Conservation (phyloP, 2,888 invertebrate species). For the Drosophila buzzatii region DNA sequence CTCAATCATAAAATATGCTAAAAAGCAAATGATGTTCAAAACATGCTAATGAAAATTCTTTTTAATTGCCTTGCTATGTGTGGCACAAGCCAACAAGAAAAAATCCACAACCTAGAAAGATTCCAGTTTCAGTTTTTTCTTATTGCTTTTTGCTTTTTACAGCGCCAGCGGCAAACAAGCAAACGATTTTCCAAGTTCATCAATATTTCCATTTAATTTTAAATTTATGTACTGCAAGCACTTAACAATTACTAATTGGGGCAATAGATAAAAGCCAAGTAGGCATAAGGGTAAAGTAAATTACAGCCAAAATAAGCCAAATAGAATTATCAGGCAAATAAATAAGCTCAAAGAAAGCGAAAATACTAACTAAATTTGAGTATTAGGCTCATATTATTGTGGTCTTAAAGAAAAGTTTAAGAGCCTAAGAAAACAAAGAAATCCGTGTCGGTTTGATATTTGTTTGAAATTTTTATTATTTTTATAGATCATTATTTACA, state of each 20-base stretch:
- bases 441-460: too few species aligned
- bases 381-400: not conserved
- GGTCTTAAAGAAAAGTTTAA: not conserved
- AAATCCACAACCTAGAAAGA: constrained; percentile 56
- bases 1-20: constrained; percentile 11
- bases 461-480: too few species aligned
- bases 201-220: constrained; percentile 46
- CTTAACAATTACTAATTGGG: constrained; percentile 40
- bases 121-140: constrained; percentile 9
- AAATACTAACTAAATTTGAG: not conserved
- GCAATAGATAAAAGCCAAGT: constrained; percentile 36
- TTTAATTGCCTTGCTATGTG: constrained; percentile 61
- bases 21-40: constrained; percentile 28
- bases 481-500: too few species aligned
- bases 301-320: not conserved
- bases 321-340: not conserved
- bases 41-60: constrained; percentile 48
- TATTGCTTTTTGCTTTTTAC: not conserved
- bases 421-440: not conserved
- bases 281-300: constrained; percentile 6
- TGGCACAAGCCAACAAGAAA: constrained; percentile 24
- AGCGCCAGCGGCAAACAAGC: constrained; percentile 10
- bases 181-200: constrained; percentile 52
- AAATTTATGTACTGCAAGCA: constrained; percentile 18
- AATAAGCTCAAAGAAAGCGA: not conserved